Conservation (phyloP, 2,888 invertebrate genomes). For the Sinodicranocentrus sp. region DNA sequence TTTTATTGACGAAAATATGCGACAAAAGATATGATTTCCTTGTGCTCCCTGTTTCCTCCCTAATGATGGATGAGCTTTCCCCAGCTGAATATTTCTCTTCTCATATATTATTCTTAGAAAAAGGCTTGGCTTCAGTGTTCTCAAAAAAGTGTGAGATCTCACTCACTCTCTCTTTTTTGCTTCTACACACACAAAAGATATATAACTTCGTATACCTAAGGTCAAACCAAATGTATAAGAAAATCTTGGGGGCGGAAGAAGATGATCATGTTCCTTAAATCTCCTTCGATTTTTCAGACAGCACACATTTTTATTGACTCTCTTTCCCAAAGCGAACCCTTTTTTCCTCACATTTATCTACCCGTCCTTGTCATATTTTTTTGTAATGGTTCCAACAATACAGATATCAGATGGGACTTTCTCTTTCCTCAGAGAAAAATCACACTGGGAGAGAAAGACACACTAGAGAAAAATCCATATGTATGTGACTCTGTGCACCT, state of each 20-base stretch:
- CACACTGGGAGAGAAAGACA: no score
- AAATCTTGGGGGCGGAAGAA: slow-evolving; percentile 1
- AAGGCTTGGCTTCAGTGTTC: slow-evolving; percentile 5
- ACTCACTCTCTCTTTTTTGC: no score
- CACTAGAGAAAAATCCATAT: no score
- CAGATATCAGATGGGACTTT: neutral
- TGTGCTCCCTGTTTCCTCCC: slow-evolving; percentile 27
- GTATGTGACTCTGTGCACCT: no score
- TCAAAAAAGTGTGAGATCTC: no score
- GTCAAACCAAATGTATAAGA: no score
- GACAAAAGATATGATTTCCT: slow-evolving; percentile 41
- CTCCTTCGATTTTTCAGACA: slow-evolving; percentile 54
- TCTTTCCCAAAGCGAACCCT: neutral
- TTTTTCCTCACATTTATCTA: no score
- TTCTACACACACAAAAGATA: no score
- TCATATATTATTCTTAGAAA: slow-evolving; percentile 15
- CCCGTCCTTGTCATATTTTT: slow-evolving; percentile 9
- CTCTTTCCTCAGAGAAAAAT: neutral
- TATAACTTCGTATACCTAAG: no score
- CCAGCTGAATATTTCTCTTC: neutral
- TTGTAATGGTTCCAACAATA: neutral
- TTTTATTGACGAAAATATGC: no score
- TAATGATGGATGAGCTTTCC: slow-evolving; percentile 38
- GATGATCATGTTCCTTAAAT: slow-evolving; percentile 46
- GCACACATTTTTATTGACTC: slow-evolving; percentile 53